Conservation (phyloP, 2,113 vertebrate species). For the Rissa tridactyla region DNA sequence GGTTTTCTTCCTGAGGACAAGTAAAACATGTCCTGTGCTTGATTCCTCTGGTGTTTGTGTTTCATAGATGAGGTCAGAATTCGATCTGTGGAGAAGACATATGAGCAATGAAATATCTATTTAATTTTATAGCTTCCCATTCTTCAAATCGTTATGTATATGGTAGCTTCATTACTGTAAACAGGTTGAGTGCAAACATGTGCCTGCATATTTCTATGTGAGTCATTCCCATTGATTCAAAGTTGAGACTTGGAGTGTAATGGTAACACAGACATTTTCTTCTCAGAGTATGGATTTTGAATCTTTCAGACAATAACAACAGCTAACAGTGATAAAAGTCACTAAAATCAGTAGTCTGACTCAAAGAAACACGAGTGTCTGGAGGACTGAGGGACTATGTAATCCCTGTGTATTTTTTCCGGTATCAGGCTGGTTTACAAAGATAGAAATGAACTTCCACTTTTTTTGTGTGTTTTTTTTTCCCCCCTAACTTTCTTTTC, state of each 20-base stretch:
- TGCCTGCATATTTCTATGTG: neutral
- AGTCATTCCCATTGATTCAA: neutral
- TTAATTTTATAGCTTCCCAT: neutral
- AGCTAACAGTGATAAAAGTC: neutral
- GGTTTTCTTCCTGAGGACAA: neutral
- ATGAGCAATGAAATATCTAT: neutral
- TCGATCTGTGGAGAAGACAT: neutral
- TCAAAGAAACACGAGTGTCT: neutral
- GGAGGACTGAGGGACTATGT: neutral
- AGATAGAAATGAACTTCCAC: neutral
- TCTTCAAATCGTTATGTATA: neutral
- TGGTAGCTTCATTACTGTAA: neutral
- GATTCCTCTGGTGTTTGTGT: neutral
- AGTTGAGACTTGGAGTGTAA: neutral
- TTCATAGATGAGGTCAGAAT: neutral
- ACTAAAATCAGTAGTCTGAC: neutral
- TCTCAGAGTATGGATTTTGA: neutral
- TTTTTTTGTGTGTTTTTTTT: neutral
- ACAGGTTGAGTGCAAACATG: neutral
- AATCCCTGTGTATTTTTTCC: neutral
- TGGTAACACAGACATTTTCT: neutral
- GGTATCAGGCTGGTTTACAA: neutral
- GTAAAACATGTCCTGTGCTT: neutral
- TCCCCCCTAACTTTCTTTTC: neutral
- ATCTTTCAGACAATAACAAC: neutral